Base-by-base conservation (phyloP, 2,888 invertebrate genomes). In the Sepiola atlantica region DNA sequence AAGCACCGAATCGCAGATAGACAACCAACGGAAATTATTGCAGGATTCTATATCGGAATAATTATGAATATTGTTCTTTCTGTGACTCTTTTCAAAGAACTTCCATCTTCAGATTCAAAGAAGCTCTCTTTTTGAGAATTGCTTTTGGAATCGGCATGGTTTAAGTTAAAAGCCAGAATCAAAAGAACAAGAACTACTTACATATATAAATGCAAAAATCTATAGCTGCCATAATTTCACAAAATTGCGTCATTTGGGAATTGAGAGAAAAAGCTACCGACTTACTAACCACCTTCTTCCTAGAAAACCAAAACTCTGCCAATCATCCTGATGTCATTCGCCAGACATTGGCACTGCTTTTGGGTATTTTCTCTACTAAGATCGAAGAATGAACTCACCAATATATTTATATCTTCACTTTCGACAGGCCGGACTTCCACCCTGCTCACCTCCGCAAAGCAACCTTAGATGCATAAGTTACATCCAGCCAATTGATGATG, bases 51-150 rank as follows among this genome's bases (percentile, higher is more conserved):
- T n/a, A n/a, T 77, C 77, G 16, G 16, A 77, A 4, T 77, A 18
- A 77, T 77, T 77, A 77, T 77, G 77, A 77, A 77, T 77, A n/a
- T 77, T 77, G n/a, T 77, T 77, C 77, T 77, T 77, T 77, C 77
- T 21, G n/a, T n/a, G 77, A n/a, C 14, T n/a, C 77, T 77, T 77
- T 77, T 77, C 77, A 77, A 77, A 77, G 77, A 77, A 77, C n/a
- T 77, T 8, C n/a, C n/a, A 77, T 16, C 21, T n/a, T 77, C n/a
- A 32, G 77, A 77, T 77, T 77, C 77, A 77, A 77, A 77, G 77
- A 77, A 14, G 77, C 77, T 77, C n/a, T 77, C 77, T 77, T 32
- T 77, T 32, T 77, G n/a, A 77, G 77, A 77, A 77, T 77, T 77
- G 77, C 77, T n/a, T 77, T 77, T 77, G n/a, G 77, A 77, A 77